Conservation (phyloP, 2,113 vertebrate species). For the Dolichallabes microphthalmus region DNA sequence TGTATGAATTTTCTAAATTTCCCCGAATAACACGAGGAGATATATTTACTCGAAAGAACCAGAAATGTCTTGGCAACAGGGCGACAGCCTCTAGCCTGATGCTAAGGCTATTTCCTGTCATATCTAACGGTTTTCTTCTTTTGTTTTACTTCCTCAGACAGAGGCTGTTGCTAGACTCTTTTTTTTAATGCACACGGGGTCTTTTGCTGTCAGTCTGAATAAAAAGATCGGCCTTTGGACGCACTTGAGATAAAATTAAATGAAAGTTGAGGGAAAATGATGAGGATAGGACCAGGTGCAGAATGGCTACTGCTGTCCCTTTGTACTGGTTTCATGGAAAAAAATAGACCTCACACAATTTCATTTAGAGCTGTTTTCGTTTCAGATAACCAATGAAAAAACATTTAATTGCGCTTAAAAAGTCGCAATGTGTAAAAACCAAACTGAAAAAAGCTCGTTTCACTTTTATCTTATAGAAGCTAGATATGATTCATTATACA, state of each 20-base stretch:
- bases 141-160: slow-evolving; percentile 37
- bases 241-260: background rate
- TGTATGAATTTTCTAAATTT: background rate
- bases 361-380: background rate
- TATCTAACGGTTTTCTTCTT: slow-evolving; percentile 45
- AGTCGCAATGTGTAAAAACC: background rate
- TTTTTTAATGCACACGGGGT: background rate
- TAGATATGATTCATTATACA: background rate
- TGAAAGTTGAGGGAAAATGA: background rate
- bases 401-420: too few relatives aligned
- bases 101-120: slow-evolving; percentile 32
- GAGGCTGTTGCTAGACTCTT: background rate
- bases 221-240: background rate
- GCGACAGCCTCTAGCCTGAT: background rate
- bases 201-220: background rate
- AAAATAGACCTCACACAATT: background rate
- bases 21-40: background rate
- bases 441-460: background rate
- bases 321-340: too few relatives aligned
- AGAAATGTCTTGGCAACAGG: slow-evolving; percentile 22
- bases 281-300: background rate
- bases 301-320: background rate
- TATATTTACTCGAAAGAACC: slow-evolving; percentile 7
- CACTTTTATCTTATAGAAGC: background rate
- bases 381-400: background rate